Conservation (phyloP, 2,113 vertebrate species). For the Felis catus region F.catus_Fca126_mat1.0 CM031414.1:93037001-93037500, state of each 20-base stretch:
- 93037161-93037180: not conserved
- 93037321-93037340: not conserved
- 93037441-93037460: not conserved
- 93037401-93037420: rapidly evolving
- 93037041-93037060: not conserved
- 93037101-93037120: not conserved
- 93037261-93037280: not conserved
- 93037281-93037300: not conserved
- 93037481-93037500: not conserved
- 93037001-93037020: not conserved
- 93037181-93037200: not conserved
- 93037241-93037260: not conserved
- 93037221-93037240: not conserved
- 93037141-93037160: not conserved
- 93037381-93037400: not conserved
- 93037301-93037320: not conserved
- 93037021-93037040: not conserved
- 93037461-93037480: not conserved
- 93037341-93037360: not conserved
- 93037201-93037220: not conserved
- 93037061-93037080: not conserved
- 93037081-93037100: not conserved
- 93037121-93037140: not conserved
- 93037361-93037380: not conserved
- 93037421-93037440: not conserved